A percentile compares a stretch with the other conserved stretches of the same genome.
Conservation (phyloP, 1,140 invertebrate genomes). For the Diprion similis region DNA sequence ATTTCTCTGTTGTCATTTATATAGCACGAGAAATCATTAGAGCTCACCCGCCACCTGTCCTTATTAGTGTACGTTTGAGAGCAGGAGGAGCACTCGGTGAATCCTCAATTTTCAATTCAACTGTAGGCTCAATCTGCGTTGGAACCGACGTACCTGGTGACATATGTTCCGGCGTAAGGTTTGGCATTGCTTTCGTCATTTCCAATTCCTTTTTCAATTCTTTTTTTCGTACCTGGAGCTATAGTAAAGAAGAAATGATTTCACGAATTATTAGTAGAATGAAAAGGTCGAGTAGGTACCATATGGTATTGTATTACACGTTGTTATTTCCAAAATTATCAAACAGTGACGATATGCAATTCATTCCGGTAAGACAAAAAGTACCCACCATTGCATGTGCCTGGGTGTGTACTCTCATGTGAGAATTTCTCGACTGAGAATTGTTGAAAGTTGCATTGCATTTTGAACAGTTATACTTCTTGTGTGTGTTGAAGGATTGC, state of each 20-base stretch:
- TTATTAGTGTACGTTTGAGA: slow-evolving; percentile 48
- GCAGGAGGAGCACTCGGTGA: slow-evolving; percentile 34
- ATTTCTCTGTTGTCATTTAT: too few species aligned
- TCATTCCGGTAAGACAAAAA: neutral
- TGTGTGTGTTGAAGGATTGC: slow-evolving; percentile 22
- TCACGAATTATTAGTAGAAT: neutral
- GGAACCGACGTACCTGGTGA: slow-evolving; percentile 32
- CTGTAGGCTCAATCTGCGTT: slow-evolving; percentile 37
- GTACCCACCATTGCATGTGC: slow-evolving; percentile 20
- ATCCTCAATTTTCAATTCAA: slow-evolving; percentile 38
- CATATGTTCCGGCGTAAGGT: slow-evolving; percentile 37
- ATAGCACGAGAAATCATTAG: slow-evolving; percentile 7
- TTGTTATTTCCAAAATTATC: neutral
- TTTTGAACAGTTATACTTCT: slow-evolving; percentile 45
- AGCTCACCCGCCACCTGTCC: slow-evolving; percentile 41
- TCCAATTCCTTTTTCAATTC: slow-evolving; percentile 30
- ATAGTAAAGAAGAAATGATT: slow-evolving; percentile 11
- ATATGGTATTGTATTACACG: neutral
- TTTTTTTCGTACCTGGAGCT: slow-evolving; percentile 25
- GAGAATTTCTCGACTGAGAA: slow-evolving; percentile 43
- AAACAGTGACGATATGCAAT: too few species aligned
- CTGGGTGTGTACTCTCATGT: slow-evolving; percentile 41
- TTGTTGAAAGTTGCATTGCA: slow-evolving; percentile 41
- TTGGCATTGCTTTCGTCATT: slow-evolving; percentile 33
- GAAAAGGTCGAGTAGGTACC: neutral